These are phyloP conservation scores for Siphonodentalium dalli DNA, from an alignment of 2,888 invertebrate genomes.

Conservation along the genomic window DNA sequence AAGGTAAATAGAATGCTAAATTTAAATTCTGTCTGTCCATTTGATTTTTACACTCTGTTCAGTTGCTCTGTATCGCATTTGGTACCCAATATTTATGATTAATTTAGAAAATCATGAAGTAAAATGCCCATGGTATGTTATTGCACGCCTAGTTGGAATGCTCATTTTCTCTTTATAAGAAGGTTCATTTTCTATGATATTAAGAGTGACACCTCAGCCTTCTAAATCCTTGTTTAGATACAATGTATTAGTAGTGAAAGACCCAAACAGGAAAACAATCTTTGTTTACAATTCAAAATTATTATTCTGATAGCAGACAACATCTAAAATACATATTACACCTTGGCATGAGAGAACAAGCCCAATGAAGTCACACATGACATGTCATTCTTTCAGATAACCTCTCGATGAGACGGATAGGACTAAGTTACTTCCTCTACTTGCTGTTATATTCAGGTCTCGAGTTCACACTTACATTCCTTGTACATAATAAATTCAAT, in stretches of 20 bases:
- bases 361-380: no score
- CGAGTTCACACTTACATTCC: slow-evolving; percentile 96
- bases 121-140: background rate
- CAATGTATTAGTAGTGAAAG: no score
- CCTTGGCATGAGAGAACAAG: no score
- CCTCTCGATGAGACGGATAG: slow-evolving; percentile 61
- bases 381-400: slow-evolving; percentile 70
- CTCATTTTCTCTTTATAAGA: background rate
- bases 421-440: slow-evolving; percentile 78
- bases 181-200: background rate
- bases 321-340: no score
- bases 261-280: no score
- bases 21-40: no score
- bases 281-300: no score
- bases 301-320: no score
- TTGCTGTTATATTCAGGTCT: slow-evolving; percentile 94
- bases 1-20: slow-evolving; percentile 30
- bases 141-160: background rate
- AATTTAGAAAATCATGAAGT: no score
- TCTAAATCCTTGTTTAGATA: background rate
- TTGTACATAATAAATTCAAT: slow-evolving; percentile 89
- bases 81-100: no score
- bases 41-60: no score
- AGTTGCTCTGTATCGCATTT: no score
- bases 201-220: background rate